Conservation (phyloP, 2,888 invertebrate species). For the Pachliopta kotzebuea region DNA sequence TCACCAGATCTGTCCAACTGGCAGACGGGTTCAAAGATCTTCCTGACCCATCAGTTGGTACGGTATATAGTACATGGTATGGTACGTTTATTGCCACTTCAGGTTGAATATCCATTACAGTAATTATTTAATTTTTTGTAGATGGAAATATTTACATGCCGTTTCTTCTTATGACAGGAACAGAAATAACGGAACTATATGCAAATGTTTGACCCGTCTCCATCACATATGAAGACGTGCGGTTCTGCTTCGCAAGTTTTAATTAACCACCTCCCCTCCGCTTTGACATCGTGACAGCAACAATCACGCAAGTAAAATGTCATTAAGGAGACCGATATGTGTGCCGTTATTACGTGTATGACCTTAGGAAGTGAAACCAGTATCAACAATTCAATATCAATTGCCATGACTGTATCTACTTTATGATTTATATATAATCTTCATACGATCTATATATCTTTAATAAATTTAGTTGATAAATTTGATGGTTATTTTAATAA, state of each 20-base stretch:
- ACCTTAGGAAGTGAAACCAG: constrained; percentile 29
- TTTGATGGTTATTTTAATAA: neutral
- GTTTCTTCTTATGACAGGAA: neutral
- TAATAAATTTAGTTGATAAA: neutral
- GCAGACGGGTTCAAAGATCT: no score
- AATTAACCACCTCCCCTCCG: constrained; percentile 47
- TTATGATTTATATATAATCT: neutral
- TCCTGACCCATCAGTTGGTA: no score
- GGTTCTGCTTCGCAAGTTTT: constrained; percentile 41
- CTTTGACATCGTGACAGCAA: constrained; percentile 60
- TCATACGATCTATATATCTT: no score
- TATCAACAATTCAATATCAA: neutral
- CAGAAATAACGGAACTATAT: constrained; percentile 28
- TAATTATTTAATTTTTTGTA: no score
- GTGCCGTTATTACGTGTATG: constrained; percentile 44
- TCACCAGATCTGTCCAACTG: no score
- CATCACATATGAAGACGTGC: constrained; percentile 32
- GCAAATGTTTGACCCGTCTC: constrained; percentile 32
- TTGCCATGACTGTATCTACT: neutral
- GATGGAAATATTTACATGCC: neutral
- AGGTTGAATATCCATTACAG: no score
- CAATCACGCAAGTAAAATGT: constrained; percentile 71
- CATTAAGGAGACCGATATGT: constrained; percentile 62
- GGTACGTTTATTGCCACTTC: no score
- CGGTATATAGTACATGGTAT: no score